Evolutionary conservation across 2,113 vertebrate genomes (phyloP), one percentile per base, ranked within the genome.

Genomic region (Lophura nycthemera): DNA sequence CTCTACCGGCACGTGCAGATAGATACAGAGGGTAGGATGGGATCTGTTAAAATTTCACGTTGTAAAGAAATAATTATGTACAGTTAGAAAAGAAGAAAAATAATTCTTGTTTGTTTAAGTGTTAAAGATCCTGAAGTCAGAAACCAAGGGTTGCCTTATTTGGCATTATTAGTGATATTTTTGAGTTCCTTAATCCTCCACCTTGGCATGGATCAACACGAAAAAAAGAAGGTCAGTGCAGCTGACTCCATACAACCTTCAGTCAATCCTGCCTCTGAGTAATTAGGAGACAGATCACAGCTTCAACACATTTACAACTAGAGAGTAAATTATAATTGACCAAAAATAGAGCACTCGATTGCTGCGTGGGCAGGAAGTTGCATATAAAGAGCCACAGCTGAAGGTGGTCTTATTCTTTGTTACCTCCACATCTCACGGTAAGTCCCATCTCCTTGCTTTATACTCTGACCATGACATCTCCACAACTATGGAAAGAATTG

Each of bases 241-340:
- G 94, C 96, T 97, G 96, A 96, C 94, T 95, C 86, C 67, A 87
- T 83, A 95, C 82, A 95, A 85, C 83, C 90, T 88, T 96, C 93
- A 95, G 82, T 86, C 92, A 94, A 74, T 50, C 93, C 90, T 56
- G 30, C 61, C 70, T 73, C 89, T 77, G 27, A 88, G 18, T 89
- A 96, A 96, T 97, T 96, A 95, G 93, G 91, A 96, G 63, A 95
- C 91, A 93, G 93, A 96, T 93, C 92, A 96, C 60, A 70, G 83
- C 92, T 97, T 95, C 96, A 97, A 96, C 96, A 95, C 90, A 6
- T 97, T 96, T 96, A 34, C 95, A 95, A 89, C 78, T 94, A 86
- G 95, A 95, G 82, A 94, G 91, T 93, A 96, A 94, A 96, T 96
- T 90, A 96, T 95, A 94, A 95, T 96, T 96, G 91, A 93, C 93